A percentile compares a stretch with the other conserved stretches of the same genome.
phyloP scores from a whole-genome alignment of 2,797 vertebrate species.

The Pangasius macronema region DNA sequence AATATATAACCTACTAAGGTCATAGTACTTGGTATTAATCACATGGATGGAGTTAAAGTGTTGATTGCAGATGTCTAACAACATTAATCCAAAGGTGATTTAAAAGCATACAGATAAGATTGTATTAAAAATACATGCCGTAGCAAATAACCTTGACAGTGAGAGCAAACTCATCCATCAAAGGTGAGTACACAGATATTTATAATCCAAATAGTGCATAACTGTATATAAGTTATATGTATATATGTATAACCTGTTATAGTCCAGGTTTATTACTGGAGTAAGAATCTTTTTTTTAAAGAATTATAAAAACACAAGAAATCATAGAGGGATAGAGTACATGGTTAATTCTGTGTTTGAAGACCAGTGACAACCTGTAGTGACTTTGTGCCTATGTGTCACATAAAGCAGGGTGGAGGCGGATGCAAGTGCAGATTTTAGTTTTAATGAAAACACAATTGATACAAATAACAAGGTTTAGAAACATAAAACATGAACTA shows the following conservation, averaged over 20 bases:
- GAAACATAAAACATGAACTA: no score
- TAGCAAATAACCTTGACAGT: not conserved
- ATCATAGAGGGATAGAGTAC: not conserved
- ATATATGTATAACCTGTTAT: not conserved
- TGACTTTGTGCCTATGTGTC: not conserved
- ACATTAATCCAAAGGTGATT: not conserved
- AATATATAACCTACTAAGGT: not conserved
- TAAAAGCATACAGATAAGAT: not conserved
- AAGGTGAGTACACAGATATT: not conserved
- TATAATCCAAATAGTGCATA: not conserved
- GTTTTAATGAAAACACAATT: no score
- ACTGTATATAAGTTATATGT: no score
- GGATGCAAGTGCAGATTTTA: no score
- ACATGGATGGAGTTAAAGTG: not conserved
- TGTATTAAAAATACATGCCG: not conserved
- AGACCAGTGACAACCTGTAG: not conserved
- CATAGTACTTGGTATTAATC: not conserved
- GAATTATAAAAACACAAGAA: not conserved
- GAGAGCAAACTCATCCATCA: not conserved
- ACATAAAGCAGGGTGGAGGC: no score
- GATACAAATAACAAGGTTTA: no score
- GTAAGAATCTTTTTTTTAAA: not conserved
- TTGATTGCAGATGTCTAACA: not conserved
- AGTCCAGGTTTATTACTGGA: not conserved
- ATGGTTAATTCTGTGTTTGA: not conserved